These are phyloP conservation scores for Astur gentilis DNA, from an alignment of 2,113 vertebrate genomes.

Conservation along the genomic window DNA sequence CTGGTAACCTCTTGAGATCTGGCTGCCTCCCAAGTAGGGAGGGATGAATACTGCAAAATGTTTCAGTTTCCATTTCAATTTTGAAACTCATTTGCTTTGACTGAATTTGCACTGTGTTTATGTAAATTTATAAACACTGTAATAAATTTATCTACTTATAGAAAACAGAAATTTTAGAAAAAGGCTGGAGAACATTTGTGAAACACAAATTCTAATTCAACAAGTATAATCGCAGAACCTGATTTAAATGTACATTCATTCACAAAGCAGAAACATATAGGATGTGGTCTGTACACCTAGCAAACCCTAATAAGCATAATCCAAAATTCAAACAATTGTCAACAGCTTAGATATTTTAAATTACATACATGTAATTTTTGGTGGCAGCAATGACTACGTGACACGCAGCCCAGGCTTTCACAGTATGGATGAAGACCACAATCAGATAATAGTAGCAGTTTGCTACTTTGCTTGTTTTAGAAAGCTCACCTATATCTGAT, in stretches of 20 bases:
- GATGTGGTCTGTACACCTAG: not conserved
- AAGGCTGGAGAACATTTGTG: not conserved
- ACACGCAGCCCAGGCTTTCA: not conserved
- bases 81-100: slow-evolving; percentile 61
- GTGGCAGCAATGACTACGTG: not conserved
- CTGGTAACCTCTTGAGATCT: slow-evolving; percentile 60
- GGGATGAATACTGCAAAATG: slow-evolving; percentile 45
- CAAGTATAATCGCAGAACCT: not conserved
- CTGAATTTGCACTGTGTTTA: slow-evolving; percentile 55
- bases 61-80: slow-evolving; percentile 46
- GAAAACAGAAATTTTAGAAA: slow-evolving; percentile 44
- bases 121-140: slow-evolving; percentile 57
- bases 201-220: not conserved
- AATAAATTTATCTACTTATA: slow-evolving; percentile 53
- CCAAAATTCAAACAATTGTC: not conserved
- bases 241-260: not conserved
- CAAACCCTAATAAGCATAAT: not conserved
- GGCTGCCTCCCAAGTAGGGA: slow-evolving; percentile 54
- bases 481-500: not conserved
- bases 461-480: not conserved
- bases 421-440: not conserved
- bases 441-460: not conserved
- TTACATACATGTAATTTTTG: not conserved
- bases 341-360: not conserved
- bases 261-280: not conserved